These are phyloP conservation scores for Seira sanloemensis DNA, from an alignment of 2,888 invertebrate genomes.

Conservation along the genomic window DNA sequence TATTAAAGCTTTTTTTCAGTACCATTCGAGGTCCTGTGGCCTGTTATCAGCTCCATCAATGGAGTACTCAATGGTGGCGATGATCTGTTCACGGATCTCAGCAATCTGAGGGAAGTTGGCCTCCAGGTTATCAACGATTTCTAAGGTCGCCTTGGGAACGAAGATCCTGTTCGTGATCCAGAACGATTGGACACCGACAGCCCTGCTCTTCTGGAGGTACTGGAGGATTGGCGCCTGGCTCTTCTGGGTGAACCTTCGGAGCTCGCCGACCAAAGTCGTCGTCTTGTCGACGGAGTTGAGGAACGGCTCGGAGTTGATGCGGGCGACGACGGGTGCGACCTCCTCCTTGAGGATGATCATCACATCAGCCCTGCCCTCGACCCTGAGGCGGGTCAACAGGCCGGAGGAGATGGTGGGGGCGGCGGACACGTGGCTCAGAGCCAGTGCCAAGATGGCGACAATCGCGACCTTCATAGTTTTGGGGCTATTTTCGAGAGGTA, in stretches of 20 bases:
- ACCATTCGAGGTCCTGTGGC: slow-evolving; percentile 45
- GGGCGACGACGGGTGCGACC: slow-evolving; percentile 8
- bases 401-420: slow-evolving; percentile 13
- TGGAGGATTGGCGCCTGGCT: slow-evolving; percentile 37
- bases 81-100: neutral
- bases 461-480: slow-evolving; percentile 41
- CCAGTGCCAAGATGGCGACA: slow-evolving; percentile 35
- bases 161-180: slow-evolving; percentile 61
- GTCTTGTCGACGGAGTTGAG: slow-evolving; percentile 36
- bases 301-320: slow-evolving; percentile 24
- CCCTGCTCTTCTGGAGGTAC: neutral
- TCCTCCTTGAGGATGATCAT: slow-evolving; percentile 30
- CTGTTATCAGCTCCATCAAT: slow-evolving; percentile 14
- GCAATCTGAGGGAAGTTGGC: neutral
- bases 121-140: slow-evolving; percentile 4
- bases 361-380: slow-evolving; percentile 34
- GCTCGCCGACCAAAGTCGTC: slow-evolving; percentile 22
- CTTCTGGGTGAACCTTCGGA: slow-evolving; percentile 17
- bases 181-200: slow-evolving; percentile 21
- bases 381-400: slow-evolving; percentile 10
- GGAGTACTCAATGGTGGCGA: neutral
- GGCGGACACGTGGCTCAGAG: slow-evolving; percentile 44
- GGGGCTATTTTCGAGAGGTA: too few relatives aligned
- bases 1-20: neutral
- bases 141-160: slow-evolving; percentile 23